Evolutionary conservation across 2,888 invertebrate genomes (phyloP), one percentile per base, ranked within the genome.

Genomic region (Xestia ashworthii): DNA sequence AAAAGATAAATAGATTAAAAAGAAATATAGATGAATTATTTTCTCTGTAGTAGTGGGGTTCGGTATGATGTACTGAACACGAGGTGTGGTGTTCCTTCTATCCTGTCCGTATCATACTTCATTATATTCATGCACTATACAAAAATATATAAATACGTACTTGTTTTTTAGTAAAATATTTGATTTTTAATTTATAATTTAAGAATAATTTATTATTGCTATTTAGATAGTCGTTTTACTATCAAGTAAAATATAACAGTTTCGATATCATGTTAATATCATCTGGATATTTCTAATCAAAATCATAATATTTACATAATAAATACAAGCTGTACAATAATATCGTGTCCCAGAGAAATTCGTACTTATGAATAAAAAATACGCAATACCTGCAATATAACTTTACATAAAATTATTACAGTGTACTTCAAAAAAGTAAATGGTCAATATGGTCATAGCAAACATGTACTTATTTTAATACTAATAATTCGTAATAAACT

Each of bases 151-250:
- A n/a, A 65, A 65, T 19, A 14, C 55, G 65, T 72, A 78, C 67
- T 48, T 55, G 46, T 48, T 55, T 76, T 64, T 8, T 46, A 38
- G 55, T 41, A n/a, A 70, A 53, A 22, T n/a, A 41, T 48, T 53
- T 64, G 12, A 41, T 3, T 64, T n/a, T 53, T 38, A 53, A 38
- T 58, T 75, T 48, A 58, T 19, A 38, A 55, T 3, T 62, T 41
- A 38, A 22, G 1, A 70, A 78, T 78, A 50, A 58, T 78, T 71
- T 66, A 71, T 58, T 71, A 71, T 66, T 71, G 65, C 79, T 79
- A 32, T 66, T 32, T 12, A 65, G 78, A 58, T 38, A 58, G 41
- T 71, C 55, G 14, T 69, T 32, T 32, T 32, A 3, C 32, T 32
- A 48, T 14, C 41, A 62, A 62, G 38, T 22, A 38, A 60, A 11